phyloP scores from a whole-genome alignment of 2,888 invertebrate species.

The Pyrrhopygopsis socrates region DNA sequence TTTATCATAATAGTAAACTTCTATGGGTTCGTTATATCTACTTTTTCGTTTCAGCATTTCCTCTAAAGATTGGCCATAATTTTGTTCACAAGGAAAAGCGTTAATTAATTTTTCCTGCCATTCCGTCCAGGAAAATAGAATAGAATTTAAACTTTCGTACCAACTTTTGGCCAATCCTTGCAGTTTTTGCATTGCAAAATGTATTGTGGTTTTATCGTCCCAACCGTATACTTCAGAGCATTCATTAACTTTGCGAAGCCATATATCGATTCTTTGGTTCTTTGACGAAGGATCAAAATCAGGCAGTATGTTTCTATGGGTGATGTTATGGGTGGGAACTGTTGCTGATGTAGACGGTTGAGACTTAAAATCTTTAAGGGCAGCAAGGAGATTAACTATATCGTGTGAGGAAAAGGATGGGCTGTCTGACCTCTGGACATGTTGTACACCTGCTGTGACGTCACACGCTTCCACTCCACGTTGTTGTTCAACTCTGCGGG shows the following conservation, averaged over 20 bases:
- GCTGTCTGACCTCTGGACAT: background rate
- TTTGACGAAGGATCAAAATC: conserved; percentile 30
- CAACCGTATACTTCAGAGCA: conserved; percentile 49
- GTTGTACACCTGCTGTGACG: background rate
- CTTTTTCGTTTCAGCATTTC: conserved; percentile 59
- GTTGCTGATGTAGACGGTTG: background rate
- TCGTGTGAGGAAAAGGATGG: background rate
- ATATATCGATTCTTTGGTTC: conserved; percentile 51
- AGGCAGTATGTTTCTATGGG: background rate
- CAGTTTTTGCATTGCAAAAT: conserved; percentile 79
- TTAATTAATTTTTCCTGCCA: conserved; percentile 62
- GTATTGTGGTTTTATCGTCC: conserved; percentile 64
- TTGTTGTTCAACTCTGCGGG: too few species aligned
- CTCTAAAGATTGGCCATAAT: conserved; percentile 58
- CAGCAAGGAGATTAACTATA: background rate
- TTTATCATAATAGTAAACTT: conserved; percentile 67
- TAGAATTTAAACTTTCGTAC: conserved; percentile 72
- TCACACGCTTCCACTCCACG: too few species aligned
- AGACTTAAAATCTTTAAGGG: background rate
- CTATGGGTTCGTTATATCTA: conserved; percentile 69
- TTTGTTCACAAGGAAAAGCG: conserved; percentile 65
- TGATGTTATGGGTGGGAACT: background rate
- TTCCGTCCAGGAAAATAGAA: conserved; percentile 38
- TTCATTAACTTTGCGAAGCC: conserved; percentile 58
- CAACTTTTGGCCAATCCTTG: conserved; percentile 74